These are phyloP conservation scores for Merluccius polli DNA, from an alignment of 2,797 vertebrate species.

Conservation along the genomic window DNA sequence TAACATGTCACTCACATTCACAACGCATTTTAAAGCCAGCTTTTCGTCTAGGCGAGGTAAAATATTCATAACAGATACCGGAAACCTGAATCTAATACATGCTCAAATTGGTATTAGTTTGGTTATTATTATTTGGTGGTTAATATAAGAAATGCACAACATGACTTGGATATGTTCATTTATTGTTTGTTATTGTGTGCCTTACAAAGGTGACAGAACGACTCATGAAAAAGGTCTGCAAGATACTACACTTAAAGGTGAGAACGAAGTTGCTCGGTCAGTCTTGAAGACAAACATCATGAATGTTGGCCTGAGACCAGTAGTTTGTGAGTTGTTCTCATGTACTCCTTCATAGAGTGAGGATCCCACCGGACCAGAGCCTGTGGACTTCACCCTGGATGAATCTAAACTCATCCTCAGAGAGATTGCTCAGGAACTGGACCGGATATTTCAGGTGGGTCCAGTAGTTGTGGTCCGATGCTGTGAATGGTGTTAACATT, in stretches of 20 bases:
- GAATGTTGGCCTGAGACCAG: not conserved
- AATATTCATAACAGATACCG: not conserved
- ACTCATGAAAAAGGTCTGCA: not conserved
- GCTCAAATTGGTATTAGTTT: not conserved
- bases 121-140: not conserved
- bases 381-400: constrained; percentile 5
- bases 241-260: not conserved
- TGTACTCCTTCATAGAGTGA: not conserved
- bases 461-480: not conserved
- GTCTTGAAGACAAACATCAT: constrained; percentile 4
- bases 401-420: constrained; percentile 11
- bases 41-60: not conserved
- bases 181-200: not conserved
- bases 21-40: not conserved
- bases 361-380: not conserved
- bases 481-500: not conserved
- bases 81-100: not conserved
- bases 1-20: not conserved
- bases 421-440: constrained; percentile 6
- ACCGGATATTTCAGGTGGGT: constrained; percentile 14
- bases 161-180: not conserved
- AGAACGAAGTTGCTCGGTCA: not conserved
- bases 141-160: not conserved
- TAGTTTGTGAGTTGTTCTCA: not conserved
- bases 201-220: too few relatives aligned